These are phyloP conservation scores for Dryomyza anilis DNA, from an alignment of 2,888 invertebrate genomes.

Conservation along the genomic window DNA sequence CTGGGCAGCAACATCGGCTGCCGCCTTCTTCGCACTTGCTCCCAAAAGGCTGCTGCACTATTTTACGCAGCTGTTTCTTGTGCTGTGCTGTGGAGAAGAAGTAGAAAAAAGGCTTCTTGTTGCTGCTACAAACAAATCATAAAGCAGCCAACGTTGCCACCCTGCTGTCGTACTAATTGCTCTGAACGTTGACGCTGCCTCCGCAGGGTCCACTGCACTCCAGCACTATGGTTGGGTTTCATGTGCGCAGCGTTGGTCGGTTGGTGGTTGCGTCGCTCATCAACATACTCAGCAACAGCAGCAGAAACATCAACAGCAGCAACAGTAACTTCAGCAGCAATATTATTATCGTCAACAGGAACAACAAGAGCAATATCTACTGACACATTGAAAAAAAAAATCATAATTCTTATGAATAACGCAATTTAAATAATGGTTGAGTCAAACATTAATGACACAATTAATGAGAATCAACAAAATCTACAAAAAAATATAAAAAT, in stretches of 20 bases:
- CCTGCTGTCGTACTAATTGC: conserved; percentile 8
- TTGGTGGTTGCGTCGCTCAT: conserved; percentile 1
- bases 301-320: neutral
- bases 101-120: no score
- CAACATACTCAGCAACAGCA: conserved; percentile 4
- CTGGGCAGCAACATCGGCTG: no score
- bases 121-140: conserved; percentile 52
- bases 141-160: conserved; percentile 10
- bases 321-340: neutral
- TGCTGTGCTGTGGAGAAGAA: neutral
- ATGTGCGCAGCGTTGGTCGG: neutral
- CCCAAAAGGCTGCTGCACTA: neutral
- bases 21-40: neutral
- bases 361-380: neutral
- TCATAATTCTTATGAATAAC: no score
- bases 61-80: neutral
- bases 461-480: no score
- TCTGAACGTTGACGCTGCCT: conserved; percentile 3
- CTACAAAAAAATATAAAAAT: no score
- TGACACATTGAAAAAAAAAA: neutral
- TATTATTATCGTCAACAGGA: neutral
- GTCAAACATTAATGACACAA: no score
- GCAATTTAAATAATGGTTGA: no score
- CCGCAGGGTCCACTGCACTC: conserved; percentile 4
- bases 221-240: no score